Conservation (phyloP, 2,888 invertebrate genomes). For the Stenichneumon culpator region DNA sequence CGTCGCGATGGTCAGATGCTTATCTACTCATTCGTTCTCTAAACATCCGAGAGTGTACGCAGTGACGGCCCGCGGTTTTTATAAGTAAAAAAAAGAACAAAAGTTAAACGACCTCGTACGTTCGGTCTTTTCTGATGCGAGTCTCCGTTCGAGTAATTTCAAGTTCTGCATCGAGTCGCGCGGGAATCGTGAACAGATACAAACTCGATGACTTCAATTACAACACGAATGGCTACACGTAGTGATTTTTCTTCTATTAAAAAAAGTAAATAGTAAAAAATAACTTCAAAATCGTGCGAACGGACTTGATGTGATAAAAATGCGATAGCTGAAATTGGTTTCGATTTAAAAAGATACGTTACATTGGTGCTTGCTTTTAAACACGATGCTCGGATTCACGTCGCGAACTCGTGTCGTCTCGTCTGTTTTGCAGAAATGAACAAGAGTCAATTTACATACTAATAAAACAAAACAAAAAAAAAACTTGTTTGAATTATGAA, state of each 20-base stretch:
- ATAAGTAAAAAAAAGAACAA: slow-evolving; percentile 9
- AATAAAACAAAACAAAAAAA: not conserved
- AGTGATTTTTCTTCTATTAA: not conserved
- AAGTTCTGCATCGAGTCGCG: not conserved
- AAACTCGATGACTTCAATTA: slow-evolving; percentile 4
- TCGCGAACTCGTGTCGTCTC: slow-evolving; percentile 40
- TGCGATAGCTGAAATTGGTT: not conserved
- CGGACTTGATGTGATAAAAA: not conserved
- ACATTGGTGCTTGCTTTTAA: slow-evolving; percentile 29
- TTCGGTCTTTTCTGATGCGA: slow-evolving; percentile 7
- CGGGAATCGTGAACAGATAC: not conserved
- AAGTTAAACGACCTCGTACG: slow-evolving; percentile 1
- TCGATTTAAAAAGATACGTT: not conserved
- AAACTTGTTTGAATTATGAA: not conserved
- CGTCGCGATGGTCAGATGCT: slow-evolving; percentile 83
- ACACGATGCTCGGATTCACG: slow-evolving; percentile 33
- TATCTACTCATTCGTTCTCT: slow-evolving; percentile 73
- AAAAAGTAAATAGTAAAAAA: not conserved
- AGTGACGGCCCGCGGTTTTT: slow-evolving; percentile 11
- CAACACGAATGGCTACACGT: not conserved
- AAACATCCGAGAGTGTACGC: slow-evolving; percentile 54
- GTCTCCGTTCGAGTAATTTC: not conserved
- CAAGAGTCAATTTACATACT: not conserved
- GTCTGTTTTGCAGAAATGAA: not conserved
- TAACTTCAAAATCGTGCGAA: not conserved